These are phyloP conservation scores for Neodon shergylaensis DNA, from an alignment of 2,113 vertebrate species.

Conservation along the genomic window DNA sequence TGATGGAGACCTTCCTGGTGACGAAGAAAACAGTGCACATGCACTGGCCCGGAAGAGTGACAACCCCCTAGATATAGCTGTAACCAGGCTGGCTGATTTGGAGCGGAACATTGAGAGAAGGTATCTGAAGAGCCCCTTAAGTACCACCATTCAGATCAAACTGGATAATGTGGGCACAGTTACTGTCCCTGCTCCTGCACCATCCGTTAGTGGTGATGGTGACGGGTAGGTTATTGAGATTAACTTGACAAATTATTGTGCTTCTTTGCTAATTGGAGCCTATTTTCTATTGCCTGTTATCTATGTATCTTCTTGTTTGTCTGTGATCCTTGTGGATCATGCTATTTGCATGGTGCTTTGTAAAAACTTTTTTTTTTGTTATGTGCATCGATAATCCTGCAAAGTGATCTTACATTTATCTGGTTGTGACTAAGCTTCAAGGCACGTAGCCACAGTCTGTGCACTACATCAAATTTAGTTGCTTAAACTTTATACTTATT, in stretches of 20 bases:
- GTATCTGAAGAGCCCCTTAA: conserved; percentile 99
- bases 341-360: conserved; percentile 92
- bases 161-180: conserved; percentile 99
- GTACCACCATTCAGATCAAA: conserved; percentile 99
- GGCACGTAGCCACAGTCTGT: conserved; percentile 90
- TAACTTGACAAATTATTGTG: conserved; percentile 93
- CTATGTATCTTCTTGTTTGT: conserved; percentile 91
- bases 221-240: conserved; percentile 99
- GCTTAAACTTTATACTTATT: conserved; percentile 90
- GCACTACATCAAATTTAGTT: conserved; percentile 91
- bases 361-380: conserved; percentile 86
- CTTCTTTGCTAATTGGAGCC: conserved; percentile 95
- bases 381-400: conserved; percentile 88
- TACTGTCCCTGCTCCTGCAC: conserved; percentile 99
- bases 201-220: conserved; percentile 99
- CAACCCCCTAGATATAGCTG: conserved; percentile 99
- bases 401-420: conserved; percentile 88
- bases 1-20: conserved; percentile 89
- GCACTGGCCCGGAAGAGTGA: conserved; percentile 94
- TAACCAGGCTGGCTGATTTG: conserved; percentile 99
- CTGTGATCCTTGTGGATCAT: conserved; percentile 88
- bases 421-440: conserved; percentile 90
- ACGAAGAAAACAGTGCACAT: conserved; percentile 89
- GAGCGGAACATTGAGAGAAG: conserved; percentile 99
- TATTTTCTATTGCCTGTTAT: conserved; percentile 93